These are phyloP conservation scores for Telenomus remus DNA, from an alignment of 1,140 invertebrate genomes.

Conservation along the genomic window DNA sequence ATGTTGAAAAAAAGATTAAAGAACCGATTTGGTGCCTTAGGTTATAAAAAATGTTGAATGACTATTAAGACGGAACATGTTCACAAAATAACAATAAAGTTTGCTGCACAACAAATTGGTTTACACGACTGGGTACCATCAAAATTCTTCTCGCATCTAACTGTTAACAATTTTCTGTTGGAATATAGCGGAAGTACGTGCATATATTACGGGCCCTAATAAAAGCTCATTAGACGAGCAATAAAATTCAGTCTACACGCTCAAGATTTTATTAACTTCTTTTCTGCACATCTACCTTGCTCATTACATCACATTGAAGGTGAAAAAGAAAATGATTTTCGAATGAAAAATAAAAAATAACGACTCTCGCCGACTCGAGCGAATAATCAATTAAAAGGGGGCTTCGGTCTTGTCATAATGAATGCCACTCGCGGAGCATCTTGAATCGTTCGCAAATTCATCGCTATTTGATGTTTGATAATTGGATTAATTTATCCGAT, in stretches of 20 bases:
- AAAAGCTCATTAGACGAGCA: conserved; percentile 27
- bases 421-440: no score
- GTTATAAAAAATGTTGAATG: no score
- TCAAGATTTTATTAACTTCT: conserved; percentile 19
- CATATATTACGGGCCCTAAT: conserved; percentile 13
- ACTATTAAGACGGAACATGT: no score
- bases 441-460: no score
- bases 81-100: no score
- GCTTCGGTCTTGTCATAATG: no score
- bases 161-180: not conserved
- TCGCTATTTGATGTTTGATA: no score
- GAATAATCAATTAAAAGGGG: conserved; percentile 4
- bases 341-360: not conserved
- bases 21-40: no score
- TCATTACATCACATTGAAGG: not conserved
- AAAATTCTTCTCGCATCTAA: not conserved
- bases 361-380: no score
- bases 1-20: no score
- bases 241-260: conserved; percentile 20
- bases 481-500: no score
- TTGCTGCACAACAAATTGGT: not conserved
- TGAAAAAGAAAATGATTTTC: not conserved
- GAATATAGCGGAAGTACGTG: conserved; percentile 1
- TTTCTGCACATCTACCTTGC: not conserved
- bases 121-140: not conserved